Conservation (phyloP, 2,888 invertebrate species). For the Marasmarcha lunaedactyla region DNA sequence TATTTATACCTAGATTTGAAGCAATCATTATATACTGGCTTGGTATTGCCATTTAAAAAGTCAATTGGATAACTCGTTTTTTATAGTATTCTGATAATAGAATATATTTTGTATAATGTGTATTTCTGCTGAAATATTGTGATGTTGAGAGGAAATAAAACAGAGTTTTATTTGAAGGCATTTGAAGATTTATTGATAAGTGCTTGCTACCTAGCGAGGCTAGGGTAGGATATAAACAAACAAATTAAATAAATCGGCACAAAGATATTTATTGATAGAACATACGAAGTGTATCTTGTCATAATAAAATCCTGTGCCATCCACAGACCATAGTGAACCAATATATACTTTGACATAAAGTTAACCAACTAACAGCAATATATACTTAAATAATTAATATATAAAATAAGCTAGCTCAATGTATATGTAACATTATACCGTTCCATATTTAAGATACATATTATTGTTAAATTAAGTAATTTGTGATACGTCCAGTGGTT, state of each 20-base stretch:
- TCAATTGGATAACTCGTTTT: slow-evolving; percentile 53
- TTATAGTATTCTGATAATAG: slow-evolving; percentile 33
- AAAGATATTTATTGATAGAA: slow-evolving; percentile 7
- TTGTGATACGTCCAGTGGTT: slow-evolving; percentile 67
- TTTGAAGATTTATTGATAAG: slow-evolving; percentile 60
- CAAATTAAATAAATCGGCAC: too few relatives aligned
- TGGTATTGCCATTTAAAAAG: slow-evolving; percentile 36
- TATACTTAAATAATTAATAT: slow-evolving; percentile 64
- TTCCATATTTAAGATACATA: slow-evolving; percentile 61
- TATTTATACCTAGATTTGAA: slow-evolving; percentile 31
- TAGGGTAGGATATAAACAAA: slow-evolving; percentile 30
- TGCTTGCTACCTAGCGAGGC: slow-evolving; percentile 60
- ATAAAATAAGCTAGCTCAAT: slow-evolving; percentile 69
- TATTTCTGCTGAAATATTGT: slow-evolving; percentile 57
- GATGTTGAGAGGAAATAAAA: slow-evolving; percentile 55
- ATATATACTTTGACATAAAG: slow-evolving; percentile 45
- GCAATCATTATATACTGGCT: slow-evolving; percentile 19
- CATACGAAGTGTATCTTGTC: slow-evolving; percentile 49
- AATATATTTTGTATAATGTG: slow-evolving; percentile 55
- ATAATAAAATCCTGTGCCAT: slow-evolving; percentile 66
- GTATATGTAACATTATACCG: slow-evolving; percentile 60
- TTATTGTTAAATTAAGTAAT: slow-evolving; percentile 40
- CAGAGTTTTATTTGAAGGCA: slow-evolving; percentile 67
- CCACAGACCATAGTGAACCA: slow-evolving; percentile 52
- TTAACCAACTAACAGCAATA: slow-evolving; percentile 66